A percentile compares a stretch with the other conserved stretches of the same genome.
These are phyloP conservation scores for Drosophila birchii DNA, from an alignment of 2,888 invertebrate genomes.

Conservation along the genomic window DNA sequence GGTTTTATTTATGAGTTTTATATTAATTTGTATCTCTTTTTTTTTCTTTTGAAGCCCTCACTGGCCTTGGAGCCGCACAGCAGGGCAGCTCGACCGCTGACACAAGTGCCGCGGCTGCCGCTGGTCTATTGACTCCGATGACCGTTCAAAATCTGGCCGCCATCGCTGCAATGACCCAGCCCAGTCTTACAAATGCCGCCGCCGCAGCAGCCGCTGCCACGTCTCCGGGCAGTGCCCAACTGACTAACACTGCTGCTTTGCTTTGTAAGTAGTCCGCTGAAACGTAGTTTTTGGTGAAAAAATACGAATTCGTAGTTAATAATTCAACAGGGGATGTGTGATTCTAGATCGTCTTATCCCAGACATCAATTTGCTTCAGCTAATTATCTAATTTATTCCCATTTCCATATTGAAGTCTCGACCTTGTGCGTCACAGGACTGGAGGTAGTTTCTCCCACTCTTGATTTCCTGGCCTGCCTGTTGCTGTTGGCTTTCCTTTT, in stretches of 20 bases:
- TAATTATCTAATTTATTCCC: conserved; percentile 60
- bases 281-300: background rate
- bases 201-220: conserved; percentile 65
- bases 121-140: conserved; percentile 89
- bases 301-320: conserved; percentile 8
- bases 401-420: conserved; percentile 24
- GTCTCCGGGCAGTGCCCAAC: conserved; percentile 83
- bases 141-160: conserved; percentile 96
- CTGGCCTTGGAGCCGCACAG: conserved; percentile 83
- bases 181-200: conserved; percentile 83
- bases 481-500: conserved; percentile 24
- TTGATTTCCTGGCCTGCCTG: conserved; percentile 12
- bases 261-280: conserved; percentile 81
- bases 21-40: background rate
- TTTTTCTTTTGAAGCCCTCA: conserved; percentile 50
- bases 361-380: conserved; percentile 21
- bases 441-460: background rate
- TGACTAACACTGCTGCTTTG: conserved; percentile 84
- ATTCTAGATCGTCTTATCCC: background rate
- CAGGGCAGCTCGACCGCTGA: conserved; percentile 78
- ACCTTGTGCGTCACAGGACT: conserved; percentile 10
- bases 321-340: conserved; percentile 14
- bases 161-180: conserved; percentile 88
- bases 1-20: accelerated
- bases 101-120: conserved; percentile 82